Evolutionary conservation across 64 coral and sea anemone genomes (phyloP).

Genomic region (Pachyseris speciosa): DNA sequence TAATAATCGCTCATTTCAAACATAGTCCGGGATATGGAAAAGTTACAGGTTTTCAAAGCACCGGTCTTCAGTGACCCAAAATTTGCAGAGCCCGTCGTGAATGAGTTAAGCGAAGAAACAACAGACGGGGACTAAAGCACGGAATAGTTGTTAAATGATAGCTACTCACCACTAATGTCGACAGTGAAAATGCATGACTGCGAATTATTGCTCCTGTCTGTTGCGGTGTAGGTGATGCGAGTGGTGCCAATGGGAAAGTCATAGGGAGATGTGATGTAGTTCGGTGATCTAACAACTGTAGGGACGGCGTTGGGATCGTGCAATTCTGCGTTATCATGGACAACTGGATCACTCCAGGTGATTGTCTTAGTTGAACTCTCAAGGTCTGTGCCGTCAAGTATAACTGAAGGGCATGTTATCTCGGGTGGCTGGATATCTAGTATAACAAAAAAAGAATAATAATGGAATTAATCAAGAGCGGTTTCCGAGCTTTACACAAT

Average conservation of each 20-base stretch:
- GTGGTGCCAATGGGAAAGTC: conserved; percentile 86
- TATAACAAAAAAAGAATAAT: neutral
- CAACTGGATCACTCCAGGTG: conserved; percentile 65
- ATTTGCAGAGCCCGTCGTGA: too few species aligned
- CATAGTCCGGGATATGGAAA: too few species aligned
- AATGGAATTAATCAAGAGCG: too few species aligned
- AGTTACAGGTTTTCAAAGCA: too few species aligned
- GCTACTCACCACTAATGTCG: conserved; percentile 67
- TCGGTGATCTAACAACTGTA: conserved; percentile 64
- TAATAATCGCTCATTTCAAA: too few species aligned
- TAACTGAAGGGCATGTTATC: conserved; percentile 61
- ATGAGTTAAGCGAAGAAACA: too few species aligned
- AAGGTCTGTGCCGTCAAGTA: conserved; percentile 73
- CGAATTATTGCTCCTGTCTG: conserved; percentile 69
- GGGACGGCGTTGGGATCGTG: conserved; percentile 74
- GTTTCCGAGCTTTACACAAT: too few species aligned
- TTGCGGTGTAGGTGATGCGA: conserved; percentile 82
- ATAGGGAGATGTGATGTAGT: conserved; percentile 77
- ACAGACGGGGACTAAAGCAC: too few species aligned
- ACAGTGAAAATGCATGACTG: conserved; percentile 79
- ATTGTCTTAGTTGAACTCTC: conserved; percentile 58
- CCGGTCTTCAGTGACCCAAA: too few species aligned
- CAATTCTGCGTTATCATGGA: conserved; percentile 77
- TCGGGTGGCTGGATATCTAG: conserved; percentile 81
- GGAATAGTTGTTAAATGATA: too few species aligned